Evolutionary conservation across 2,113 vertebrate genomes (phyloP).

Genomic region (Oreocharis arfaki): DNA sequence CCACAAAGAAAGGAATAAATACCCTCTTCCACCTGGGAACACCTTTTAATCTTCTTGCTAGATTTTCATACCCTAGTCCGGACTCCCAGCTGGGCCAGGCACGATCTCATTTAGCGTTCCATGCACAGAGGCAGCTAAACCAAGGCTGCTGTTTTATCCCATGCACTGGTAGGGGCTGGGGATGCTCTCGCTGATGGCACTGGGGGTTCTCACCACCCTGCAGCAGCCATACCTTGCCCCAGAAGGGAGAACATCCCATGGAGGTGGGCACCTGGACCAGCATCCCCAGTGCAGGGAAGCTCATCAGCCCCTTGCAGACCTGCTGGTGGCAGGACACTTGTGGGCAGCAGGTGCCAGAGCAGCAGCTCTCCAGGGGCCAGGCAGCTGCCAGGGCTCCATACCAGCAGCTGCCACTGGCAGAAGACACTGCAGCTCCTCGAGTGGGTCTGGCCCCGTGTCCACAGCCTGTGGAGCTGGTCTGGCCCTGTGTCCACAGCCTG

Average conservation of each 20-base stretch:
- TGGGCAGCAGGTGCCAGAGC: background rate
- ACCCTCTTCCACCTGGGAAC: constrained; percentile 34
- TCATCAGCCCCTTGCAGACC: background rate
- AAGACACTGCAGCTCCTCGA: background rate
- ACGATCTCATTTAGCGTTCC: constrained; percentile 14
- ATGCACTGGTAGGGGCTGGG: background rate
- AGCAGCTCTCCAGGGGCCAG: background rate
- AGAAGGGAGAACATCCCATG: background rate
- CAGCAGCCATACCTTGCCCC: background rate
- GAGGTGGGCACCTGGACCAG: background rate
- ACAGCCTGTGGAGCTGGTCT: background rate
- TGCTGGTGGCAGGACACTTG: background rate
- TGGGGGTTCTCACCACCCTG: background rate
- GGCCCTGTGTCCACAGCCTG: background rate
- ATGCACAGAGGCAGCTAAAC: background rate
- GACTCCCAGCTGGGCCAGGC: background rate
- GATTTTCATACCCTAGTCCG: background rate
- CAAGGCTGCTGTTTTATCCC: background rate
- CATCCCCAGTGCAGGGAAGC: background rate
- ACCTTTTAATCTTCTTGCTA: constrained; percentile 66
- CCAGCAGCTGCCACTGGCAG: background rate
- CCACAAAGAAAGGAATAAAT: constrained; percentile 32
- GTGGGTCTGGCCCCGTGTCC: background rate
- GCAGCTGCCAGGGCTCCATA: background rate
- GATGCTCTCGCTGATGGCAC: background rate